Evolutionary conservation across 2,113 vertebrate genomes (phyloP).

Genomic region (Onychorhynchus coronatus): DNA sequence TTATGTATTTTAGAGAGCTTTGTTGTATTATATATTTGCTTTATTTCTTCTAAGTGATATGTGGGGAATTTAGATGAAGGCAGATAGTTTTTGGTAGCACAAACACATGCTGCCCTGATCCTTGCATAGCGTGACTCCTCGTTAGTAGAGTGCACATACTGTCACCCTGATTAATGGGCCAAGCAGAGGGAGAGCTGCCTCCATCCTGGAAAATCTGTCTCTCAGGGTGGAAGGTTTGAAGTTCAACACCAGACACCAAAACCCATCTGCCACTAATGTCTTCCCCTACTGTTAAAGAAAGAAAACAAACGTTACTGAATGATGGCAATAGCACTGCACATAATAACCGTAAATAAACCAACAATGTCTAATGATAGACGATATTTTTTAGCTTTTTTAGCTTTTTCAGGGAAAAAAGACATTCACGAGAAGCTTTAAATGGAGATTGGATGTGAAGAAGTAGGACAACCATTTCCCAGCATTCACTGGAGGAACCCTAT

Average conservation of each 20-base stretch:
- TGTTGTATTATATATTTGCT: neutral
- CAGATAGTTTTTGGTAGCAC: neutral
- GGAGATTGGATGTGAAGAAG: neutral
- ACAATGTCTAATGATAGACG: accelerated
- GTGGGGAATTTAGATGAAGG: neutral
- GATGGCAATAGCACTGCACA: neutral
- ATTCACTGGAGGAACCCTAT: neutral
- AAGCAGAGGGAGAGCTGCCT: neutral
- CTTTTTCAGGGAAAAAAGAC: neutral
- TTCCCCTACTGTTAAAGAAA: neutral
- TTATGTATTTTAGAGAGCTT: neutral
- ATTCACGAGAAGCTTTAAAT: neutral
- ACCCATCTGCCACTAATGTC: neutral
- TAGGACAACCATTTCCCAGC: neutral
- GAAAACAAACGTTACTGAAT: neutral
- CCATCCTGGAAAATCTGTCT: neutral
- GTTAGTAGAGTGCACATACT: neutral
- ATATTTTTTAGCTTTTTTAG: neutral
- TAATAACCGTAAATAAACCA: neutral
- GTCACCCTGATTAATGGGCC: neutral
- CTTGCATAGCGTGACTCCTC: neutral
- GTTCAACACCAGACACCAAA: neutral
- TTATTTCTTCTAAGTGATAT: neutral
- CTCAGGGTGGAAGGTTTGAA: neutral
- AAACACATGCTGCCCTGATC: neutral